Conservation (phyloP, 2,888 invertebrate species). For the Aporophyla lueneburgensis region DNA sequence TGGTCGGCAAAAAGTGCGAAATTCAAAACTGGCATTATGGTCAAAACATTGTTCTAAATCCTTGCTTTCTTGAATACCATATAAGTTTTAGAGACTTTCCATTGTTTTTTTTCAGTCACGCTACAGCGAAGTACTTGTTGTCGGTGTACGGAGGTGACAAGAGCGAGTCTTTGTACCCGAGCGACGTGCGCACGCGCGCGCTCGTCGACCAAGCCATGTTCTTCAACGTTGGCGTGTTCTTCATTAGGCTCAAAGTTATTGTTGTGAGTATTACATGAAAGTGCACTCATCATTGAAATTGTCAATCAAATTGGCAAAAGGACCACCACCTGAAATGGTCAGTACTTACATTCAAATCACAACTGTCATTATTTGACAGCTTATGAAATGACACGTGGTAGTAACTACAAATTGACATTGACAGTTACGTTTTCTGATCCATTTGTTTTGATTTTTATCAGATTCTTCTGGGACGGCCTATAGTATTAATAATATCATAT, state of each 20-base stretch:
- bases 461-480: background rate
- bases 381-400: background rate
- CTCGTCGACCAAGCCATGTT: slow-evolving; percentile 77
- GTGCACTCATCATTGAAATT: background rate
- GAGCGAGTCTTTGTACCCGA: slow-evolving; percentile 70
- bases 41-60: background rate
- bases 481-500: background rate
- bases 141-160: slow-evolving; percentile 68
- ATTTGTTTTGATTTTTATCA: background rate
- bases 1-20: too few species aligned
- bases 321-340: too few species aligned
- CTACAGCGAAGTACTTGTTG: slow-evolving; percentile 72
- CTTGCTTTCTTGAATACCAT: background rate
- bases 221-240: slow-evolving; percentile 77
- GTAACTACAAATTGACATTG: too few species aligned
- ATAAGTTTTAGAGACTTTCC: background rate
- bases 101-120: slow-evolving; percentile 71
- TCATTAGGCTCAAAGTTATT: slow-evolving; percentile 72
- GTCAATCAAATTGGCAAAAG: too few species aligned
- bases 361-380: background rate
- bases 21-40: too few species aligned
- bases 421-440: background rate
- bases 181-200: slow-evolving; percentile 69
- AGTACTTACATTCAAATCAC: too few species aligned
- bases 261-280: slow-evolving; percentile 69